Base-by-base conservation (phyloP, 2,888 invertebrate species). In the Bombylius major region DNA sequence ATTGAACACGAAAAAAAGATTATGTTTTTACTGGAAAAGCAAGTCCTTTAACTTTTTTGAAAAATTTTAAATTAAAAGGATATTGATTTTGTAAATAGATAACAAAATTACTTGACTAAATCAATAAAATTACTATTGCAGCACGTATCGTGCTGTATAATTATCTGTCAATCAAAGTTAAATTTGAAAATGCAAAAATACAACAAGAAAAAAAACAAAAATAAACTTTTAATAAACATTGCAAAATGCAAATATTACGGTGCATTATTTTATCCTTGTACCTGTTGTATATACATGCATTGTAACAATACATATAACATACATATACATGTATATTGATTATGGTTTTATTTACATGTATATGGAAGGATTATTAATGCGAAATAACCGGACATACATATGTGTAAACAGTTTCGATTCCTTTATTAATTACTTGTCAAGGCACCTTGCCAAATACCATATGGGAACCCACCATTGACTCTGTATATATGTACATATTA, bases 401-500 rank as follows among this genome's bases (percentile, higher is more conserved):
- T 64, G 64, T 62, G 63, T 64, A 65, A 65, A 65, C 64, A 65
- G 61, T 60, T 61, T 62, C 62, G 61, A 62, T 62, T 63, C 63
- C 62, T 61, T 65, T 65, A 65, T 65, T 65, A 65, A 65, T 65
- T 65, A 65, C 64, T 65, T 65, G 64, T 64, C 63, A 61, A 60
- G 61, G 61, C 62, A 63, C 62, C 64, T 63, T 61, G 64, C 62
- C 63, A 63, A 64, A 60, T 61, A 62, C 60, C 55, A 55, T 56
- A 53, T 55, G 59, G 50, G 52, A 56, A 42, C 11, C 39, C 7
- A 42, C 39, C 12, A 36, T 36, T 36, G 9, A 23, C 23, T 23
- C 23, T 23, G 1, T 23, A 23, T 23, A 23, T 23, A 23, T 3
- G 3, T 23, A 23, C 23, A 23, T 23, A 23, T 23, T 23, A 23